A percentile compares a stretch with the other conserved stretches of the same genome.
phyloP scores from a whole-genome alignment of 2,113 vertebrate species.

The Lucifuga dentata region DNA sequence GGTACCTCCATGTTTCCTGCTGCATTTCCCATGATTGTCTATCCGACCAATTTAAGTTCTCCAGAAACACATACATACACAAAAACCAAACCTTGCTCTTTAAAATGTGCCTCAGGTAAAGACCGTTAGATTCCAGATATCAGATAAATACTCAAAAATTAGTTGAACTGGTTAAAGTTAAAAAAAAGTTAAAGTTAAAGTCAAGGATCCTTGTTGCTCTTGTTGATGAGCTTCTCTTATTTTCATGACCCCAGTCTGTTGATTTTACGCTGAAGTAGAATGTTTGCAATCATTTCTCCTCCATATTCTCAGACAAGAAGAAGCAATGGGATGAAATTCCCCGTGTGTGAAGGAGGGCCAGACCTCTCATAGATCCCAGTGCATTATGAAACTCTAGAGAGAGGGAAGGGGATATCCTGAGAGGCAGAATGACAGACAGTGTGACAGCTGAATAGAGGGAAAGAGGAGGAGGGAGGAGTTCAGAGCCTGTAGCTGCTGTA shows the following conservation, averaged over 20 bases:
- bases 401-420: slow-evolving; percentile 68
- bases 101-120: neutral
- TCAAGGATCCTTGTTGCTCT: neutral
- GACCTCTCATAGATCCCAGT: slow-evolving; percentile 18
- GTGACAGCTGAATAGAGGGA: slow-evolving; percentile 61
- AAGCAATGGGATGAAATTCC: slow-evolving; percentile 39
- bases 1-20: slow-evolving; percentile 85
- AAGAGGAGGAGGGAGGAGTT: slow-evolving; percentile 27
- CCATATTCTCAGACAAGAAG: slow-evolving; percentile 13
- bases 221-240: slow-evolving; percentile 34
- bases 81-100: neutral
- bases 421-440: slow-evolving; percentile 49
- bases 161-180: too few relatives aligned
- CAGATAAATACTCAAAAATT: neutral
- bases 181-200: too few relatives aligned
- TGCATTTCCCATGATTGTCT: slow-evolving; percentile 87
- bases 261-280: slow-evolving; percentile 3
- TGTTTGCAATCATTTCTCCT: slow-evolving; percentile 3
- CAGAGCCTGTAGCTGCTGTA: neutral
- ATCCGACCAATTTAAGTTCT: slow-evolving; percentile 35
- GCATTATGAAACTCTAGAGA: slow-evolving; percentile 69
- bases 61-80: slow-evolving; percentile 2
- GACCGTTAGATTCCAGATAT: neutral
- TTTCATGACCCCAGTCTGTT: slow-evolving; percentile 24
- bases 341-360: slow-evolving; percentile 29